phyloP scores from a whole-genome alignment of 2,797 vertebrate species.

The Anguilla marmorata region DNA sequence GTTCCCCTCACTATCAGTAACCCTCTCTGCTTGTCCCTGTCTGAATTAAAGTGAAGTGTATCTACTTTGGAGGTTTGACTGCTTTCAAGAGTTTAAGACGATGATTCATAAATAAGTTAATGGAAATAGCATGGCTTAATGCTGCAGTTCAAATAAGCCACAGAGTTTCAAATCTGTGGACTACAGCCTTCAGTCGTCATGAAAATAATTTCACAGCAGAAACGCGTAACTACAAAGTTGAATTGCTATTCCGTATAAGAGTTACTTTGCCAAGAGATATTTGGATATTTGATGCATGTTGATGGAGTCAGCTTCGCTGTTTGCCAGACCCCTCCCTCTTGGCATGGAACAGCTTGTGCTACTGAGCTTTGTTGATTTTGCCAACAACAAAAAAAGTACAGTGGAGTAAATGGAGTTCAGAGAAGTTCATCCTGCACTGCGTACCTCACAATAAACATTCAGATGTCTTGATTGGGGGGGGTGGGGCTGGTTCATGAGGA shows the following conservation, averaged over 20 bases:
- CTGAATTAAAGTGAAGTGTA: not conserved
- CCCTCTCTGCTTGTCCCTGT: not conserved
- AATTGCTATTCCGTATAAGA: no score
- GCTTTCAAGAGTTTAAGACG: no score
- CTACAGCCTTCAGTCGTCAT: no score
- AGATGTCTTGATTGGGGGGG: constrained; percentile 28
- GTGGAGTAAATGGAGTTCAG: constrained; percentile 29
- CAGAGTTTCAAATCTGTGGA: no score
- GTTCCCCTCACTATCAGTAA: not conserved
- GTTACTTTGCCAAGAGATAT: no score
- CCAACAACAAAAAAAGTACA: constrained; percentile 21
- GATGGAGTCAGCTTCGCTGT: constrained; percentile 1
- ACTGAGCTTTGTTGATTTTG: constrained; percentile 26
- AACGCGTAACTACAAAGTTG: no score
- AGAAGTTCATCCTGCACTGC: constrained; percentile 32
- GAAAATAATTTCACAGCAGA: no score
- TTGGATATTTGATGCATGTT: not conserved
- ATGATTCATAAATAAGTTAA: no score
- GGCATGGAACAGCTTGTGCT: constrained; percentile 9
- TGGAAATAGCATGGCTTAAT: no score
- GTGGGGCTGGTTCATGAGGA: constrained; percentile 17
- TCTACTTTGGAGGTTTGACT: not conserved
- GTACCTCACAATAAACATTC: constrained; percentile 29
- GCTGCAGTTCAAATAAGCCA: no score
- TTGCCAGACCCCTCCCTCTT: constrained; percentile 21